Conservation (phyloP, 2,888 invertebrate species). For the Troides aeacus region DNA sequence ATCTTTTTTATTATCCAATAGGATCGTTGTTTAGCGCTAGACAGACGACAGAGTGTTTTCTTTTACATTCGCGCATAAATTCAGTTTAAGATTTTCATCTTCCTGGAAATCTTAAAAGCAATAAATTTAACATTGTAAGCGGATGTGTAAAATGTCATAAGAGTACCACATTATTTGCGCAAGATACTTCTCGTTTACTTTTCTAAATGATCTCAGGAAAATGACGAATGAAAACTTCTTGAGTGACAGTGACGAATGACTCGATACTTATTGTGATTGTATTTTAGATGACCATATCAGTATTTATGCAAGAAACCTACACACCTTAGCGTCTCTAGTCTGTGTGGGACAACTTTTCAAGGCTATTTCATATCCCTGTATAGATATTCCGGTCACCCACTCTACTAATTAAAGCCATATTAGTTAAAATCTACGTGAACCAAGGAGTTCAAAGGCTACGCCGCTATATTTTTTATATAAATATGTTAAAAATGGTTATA, state of each 20-base stretch:
- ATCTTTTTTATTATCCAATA: no score
- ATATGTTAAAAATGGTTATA: conserved; percentile 3
- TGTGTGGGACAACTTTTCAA: conserved; percentile 58
- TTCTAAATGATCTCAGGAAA: not conserved
- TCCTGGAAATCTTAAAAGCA: no score
- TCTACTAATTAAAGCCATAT: conserved; percentile 53
- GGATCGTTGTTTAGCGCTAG: no score
- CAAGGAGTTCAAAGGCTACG: conserved; percentile 14
- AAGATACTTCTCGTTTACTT: no score
- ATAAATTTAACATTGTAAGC: no score
- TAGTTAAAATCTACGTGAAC: conserved; percentile 14
- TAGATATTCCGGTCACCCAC: conserved; percentile 56
- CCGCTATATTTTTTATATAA: conserved; percentile 9
- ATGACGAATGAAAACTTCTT: conserved; percentile 24
- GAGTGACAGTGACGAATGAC: conserved; percentile 25
- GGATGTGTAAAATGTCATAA: no score
- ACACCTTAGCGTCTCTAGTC: conserved; percentile 32
- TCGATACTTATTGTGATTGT: conserved; percentile 12
- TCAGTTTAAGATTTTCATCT: no score
- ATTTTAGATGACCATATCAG: conserved; percentile 34
- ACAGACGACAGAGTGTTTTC: no score
- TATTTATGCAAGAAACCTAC: conserved; percentile 34
- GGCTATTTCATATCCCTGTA: conserved; percentile 46
- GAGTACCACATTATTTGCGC: not conserved
- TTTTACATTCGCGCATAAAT: no score